Evolutionary conservation across 1,140 invertebrate species (phyloP), one percentile per base, ranked within the genome.

Genomic region (Pogonomyrmex barbatus): DNA sequence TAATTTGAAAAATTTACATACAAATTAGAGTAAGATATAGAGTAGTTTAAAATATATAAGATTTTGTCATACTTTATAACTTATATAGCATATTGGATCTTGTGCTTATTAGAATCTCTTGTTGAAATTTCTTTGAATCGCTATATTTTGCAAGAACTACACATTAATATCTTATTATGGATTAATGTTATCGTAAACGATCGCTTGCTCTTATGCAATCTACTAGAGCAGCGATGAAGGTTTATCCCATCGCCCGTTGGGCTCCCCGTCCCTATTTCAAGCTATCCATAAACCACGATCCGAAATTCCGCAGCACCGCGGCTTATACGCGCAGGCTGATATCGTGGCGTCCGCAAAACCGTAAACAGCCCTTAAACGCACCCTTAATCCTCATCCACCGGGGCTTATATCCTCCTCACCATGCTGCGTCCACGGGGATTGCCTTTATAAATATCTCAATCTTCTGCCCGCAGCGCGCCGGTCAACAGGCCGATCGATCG

Each of bases 291-390:
- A 89, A 89, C 88, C 84, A 78, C 88, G 50, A 86, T 86, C 62
- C 87, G 56, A 89, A 89, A 89, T 89, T 89, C 82, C 88, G 6
- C 83, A 67, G 73, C 45, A 79, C 42, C 47, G 77, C 78, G 52
- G 50, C 50, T 58, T 36, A 65, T 84, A 71, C 67, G 42, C 88
- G 68, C 79, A 70, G 63, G 81, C 89, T 87, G 81, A 91, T 60
- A 68, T 39, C 83, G 33, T 75, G 77, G 65, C 68, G 60, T 65
- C 90, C 88, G 88, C 90, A 85, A 89, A 90, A 91, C 87, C 89
- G 86, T 92, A 92, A 92, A 91, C 91, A 91, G 86, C 87, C 89
- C 90, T 92, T 88, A 91, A 90, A 89, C 88, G 83, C 71, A 78
- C 85, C 88, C 87, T 91, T 91, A 90, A 92, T 92, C 90, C 89